Evolutionary conservation across 2,113 vertebrate genomes (phyloP).

Genomic region (Sardina pilchardus): DNA sequence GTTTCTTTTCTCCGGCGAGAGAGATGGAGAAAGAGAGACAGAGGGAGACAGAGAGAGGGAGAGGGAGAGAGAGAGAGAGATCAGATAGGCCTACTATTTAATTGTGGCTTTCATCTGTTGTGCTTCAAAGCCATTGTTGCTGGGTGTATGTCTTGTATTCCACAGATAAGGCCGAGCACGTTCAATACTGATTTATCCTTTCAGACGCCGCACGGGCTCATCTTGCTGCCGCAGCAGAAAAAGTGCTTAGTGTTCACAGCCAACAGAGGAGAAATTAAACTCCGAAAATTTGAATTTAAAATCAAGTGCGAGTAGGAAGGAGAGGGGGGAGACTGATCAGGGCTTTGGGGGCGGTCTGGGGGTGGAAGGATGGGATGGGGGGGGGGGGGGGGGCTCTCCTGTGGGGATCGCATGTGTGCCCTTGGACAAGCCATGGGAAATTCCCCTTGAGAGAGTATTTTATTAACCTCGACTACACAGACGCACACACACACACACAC

Average conservation of each 20-base stretch:
- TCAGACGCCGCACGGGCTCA: constrained; percentile 38
- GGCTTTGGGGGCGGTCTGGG: neutral
- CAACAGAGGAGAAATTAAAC: constrained; percentile 60
- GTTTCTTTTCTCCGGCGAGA: neutral
- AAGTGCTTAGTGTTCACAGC: constrained; percentile 62
- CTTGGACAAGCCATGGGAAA: constrained; percentile 11
- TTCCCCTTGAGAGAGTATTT: constrained; percentile 11
- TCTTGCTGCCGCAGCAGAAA: constrained; percentile 69
- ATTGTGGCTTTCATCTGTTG: constrained; percentile 48
- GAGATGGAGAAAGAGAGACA: no score
- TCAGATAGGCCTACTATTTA: constrained; percentile 47
- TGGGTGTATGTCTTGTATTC: constrained; percentile 34
- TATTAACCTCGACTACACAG: neutral
- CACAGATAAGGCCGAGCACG: constrained; percentile 63
- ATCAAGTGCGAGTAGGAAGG: constrained; percentile 37
- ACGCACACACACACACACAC: neutral
- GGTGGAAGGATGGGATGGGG: neutral
- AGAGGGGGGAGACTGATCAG: constrained; percentile 23
- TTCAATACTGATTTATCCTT: constrained; percentile 63
- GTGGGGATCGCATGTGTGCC: neutral
- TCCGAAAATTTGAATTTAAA: constrained; percentile 64
- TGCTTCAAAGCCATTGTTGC: constrained; percentile 49
- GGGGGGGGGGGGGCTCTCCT: neutral
- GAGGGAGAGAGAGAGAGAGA: constrained; percentile 25
- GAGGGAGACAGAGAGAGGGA: neutral